A percentile compares a stretch with the other conserved stretches of the same genome.
These are phyloP conservation scores for Antechinus flavipes DNA, from an alignment of 2,113 vertebrate species.

Conservation along the genomic window DNA sequence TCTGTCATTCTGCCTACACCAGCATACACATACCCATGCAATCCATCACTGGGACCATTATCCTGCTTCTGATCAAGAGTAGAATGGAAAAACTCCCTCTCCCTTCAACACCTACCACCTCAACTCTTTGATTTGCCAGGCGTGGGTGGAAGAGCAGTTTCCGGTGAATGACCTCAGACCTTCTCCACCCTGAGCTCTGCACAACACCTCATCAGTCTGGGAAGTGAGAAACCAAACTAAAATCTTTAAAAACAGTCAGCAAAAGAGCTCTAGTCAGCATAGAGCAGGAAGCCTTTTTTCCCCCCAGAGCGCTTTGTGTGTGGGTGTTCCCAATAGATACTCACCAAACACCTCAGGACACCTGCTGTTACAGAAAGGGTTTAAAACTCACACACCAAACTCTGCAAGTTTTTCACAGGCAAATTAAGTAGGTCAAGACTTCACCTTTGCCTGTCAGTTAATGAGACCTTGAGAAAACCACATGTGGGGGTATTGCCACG, in stretches of 20 bases:
- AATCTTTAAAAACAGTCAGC: background rate
- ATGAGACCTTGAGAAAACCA: slow-evolving; percentile 83
- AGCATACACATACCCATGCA: background rate
- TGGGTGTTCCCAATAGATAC: slow-evolving; percentile 66
- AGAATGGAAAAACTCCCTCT: slow-evolving; percentile 48
- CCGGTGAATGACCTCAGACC: slow-evolving; percentile 60
- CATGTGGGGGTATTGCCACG: slow-evolving; percentile 81
- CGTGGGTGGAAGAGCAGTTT: slow-evolving; percentile 57
- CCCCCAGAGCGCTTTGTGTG: background rate
- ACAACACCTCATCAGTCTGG: background rate
- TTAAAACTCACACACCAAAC: slow-evolving; percentile 75
- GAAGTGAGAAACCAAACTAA: background rate
- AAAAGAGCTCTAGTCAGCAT: fast-evolving
- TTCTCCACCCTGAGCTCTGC: background rate
- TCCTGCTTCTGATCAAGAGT: slow-evolving; percentile 65
- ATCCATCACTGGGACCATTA: slow-evolving; percentile 52
- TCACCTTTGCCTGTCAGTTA: slow-evolving; percentile 73
- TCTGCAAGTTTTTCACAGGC: slow-evolving; percentile 72
- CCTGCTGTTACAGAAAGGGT: slow-evolving; percentile 50
- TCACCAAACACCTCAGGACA: slow-evolving; percentile 64
- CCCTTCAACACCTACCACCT: slow-evolving; percentile 57
- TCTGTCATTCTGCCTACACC: slow-evolving; percentile 2
- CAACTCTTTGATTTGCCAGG: slow-evolving; percentile 71
- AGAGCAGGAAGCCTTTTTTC: background rate
- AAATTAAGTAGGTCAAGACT: slow-evolving; percentile 82